phyloP scores from a whole-genome alignment of 2,888 invertebrate genomes.

The Ryuthela nishihirai region DNA sequence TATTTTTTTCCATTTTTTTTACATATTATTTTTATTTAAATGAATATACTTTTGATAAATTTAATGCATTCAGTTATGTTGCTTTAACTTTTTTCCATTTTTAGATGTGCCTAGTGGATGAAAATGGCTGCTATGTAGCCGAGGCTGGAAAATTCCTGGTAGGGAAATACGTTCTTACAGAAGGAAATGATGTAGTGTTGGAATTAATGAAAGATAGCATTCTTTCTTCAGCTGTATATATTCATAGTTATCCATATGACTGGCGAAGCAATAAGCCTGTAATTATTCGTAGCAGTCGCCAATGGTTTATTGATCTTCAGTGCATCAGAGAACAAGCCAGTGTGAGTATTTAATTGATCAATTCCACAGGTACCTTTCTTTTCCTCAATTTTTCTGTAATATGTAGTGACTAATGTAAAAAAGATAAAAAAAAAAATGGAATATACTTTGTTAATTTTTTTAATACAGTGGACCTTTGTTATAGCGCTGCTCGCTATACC shows the following conservation, averaged over 20 bases:
- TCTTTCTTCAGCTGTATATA: constrained; percentile 60
- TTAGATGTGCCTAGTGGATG: constrained; percentile 73
- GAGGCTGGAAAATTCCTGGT: constrained; percentile 60
- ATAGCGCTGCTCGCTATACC: too few relatives aligned
- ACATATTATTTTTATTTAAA: too few relatives aligned
- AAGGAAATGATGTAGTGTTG: constrained; percentile 66
- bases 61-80: too few relatives aligned
- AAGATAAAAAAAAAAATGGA: too few relatives aligned
- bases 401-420: too few relatives aligned
- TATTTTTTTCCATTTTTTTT: too few relatives aligned
- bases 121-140: constrained; percentile 67
- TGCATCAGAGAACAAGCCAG: constrained; percentile 67
- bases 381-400: too few relatives aligned
- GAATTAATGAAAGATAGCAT: constrained; percentile 59
- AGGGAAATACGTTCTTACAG: constrained; percentile 66
- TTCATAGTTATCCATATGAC: constrained; percentile 94
- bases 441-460: too few relatives aligned
- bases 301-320: constrained; percentile 95
- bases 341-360: constrained; percentile 56
- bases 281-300: constrained; percentile 82
- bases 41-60: too few relatives aligned
- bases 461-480: too few relatives aligned
- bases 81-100: constrained; percentile 12
- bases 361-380: too few relatives aligned
- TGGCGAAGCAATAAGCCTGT: constrained; percentile 96